Evolutionary conservation across 2,888 invertebrate genomes (phyloP), one percentile per base, ranked within the genome.

Genomic region (Pristionchus exspectatus): DNA sequence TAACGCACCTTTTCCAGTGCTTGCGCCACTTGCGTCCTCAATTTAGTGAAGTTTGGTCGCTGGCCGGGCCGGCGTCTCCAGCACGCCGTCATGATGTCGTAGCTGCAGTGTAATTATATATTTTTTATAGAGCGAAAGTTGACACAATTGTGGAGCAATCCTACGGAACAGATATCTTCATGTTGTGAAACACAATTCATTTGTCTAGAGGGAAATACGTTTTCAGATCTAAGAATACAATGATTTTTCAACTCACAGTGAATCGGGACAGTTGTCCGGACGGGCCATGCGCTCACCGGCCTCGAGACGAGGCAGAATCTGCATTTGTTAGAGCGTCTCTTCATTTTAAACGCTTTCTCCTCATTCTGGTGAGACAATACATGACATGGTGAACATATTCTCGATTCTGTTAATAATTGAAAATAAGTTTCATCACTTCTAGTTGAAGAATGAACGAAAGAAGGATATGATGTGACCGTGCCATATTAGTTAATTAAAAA

Each of bases 241-340:
- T n/a, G 5, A 77, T 38, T 44, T 12, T 21, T 3, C 38, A 21
- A 95, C 96, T 96, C 96, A 97, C 96, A 97, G 96, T 91, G 97
- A 96, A 91, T 97, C 96, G 77, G 98, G 97, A 1, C 98, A 97
- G 95, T 97, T 97, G 66, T 97, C 96, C 0, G 98, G 98, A 93
- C 97, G 97, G 91, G 97, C 97, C 96, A 99, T 97, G 91, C 98
- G 96, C 95, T 97, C 97, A 91, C 98, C 98, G 93, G 97, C 97
- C 88, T 97, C 96, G 0, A 98, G 96, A 87, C 87, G 87, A 2
- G 87, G 87, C 1, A 87, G 50, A 69, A 87, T 69, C 87, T 87
- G 50, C 12, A 54, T 50, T n/a, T 10, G 38, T n/a, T 16, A 5
- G 16, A 9, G 30, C 18, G 18, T 30, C 30, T 18, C 16, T 4